phyloP scores from a whole-genome alignment of 2,113 vertebrate species.

The Sisor rabdophorus region DNA sequence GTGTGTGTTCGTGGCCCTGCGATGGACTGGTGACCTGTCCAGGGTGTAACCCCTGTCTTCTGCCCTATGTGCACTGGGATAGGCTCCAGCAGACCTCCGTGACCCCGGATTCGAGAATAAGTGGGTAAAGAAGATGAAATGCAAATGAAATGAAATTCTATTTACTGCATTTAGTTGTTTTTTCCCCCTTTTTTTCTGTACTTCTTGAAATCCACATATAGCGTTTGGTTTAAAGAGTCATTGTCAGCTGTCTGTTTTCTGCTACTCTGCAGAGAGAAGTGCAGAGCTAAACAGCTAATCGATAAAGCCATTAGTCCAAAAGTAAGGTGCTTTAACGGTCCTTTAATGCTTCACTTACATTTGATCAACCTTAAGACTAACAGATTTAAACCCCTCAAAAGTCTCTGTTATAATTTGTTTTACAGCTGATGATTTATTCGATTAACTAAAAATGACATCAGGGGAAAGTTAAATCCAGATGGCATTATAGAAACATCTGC shows the following conservation, averaged over 20 bases:
- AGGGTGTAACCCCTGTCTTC: no score
- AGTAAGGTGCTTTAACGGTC: slow-evolving; percentile 5
- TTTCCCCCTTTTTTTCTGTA: background rate
- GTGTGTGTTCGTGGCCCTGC: no score
- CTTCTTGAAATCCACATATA: background rate
- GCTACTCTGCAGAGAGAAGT: background rate
- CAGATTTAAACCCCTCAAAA: background rate
- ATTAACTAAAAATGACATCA: background rate
- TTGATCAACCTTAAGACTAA: background rate
- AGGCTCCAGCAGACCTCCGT: no score
- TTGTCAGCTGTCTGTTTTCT: slow-evolving; percentile 11
- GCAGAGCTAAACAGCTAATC: slow-evolving; percentile 20
- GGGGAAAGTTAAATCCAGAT: background rate
- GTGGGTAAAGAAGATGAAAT: no score
- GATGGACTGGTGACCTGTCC: no score
- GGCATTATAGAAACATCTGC: background rate
- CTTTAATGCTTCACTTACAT: background rate
- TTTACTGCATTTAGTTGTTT: background rate
- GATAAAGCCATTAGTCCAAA: slow-evolving; percentile 17
- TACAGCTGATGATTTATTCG: background rate
- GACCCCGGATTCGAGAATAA: no score
- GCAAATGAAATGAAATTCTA: no score
- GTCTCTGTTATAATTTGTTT: background rate
- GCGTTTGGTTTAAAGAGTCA: background rate
- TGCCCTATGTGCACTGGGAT: no score